These are phyloP conservation scores for Carterocephalus palaemon DNA, from an alignment of 2,888 invertebrate species.

Conservation along the genomic window DNA sequence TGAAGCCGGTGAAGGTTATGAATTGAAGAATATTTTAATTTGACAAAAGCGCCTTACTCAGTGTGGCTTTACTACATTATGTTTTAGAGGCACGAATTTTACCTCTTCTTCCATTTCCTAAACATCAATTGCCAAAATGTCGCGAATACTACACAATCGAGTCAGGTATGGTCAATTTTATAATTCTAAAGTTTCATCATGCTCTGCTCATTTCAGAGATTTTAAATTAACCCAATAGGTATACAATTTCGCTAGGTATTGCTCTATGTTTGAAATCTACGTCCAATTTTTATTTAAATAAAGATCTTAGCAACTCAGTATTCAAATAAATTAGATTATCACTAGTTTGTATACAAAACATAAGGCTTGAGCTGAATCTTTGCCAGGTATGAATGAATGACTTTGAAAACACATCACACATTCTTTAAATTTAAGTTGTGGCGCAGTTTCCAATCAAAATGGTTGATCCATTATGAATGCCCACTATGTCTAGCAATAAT, in stretches of 20 bases:
- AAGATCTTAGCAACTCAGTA: no score
- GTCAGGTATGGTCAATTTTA: slow-evolving; percentile 49
- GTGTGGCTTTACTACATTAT: slow-evolving; percentile 57
- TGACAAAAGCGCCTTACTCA: slow-evolving; percentile 36
- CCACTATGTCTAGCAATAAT: no score
- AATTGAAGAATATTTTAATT: slow-evolving; percentile 40
- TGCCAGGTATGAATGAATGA: no score
- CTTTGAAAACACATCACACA: no score
- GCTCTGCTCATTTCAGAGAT: neutral
- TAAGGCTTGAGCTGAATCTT: no score
- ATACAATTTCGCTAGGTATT: no score
- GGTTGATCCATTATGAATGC: no score
- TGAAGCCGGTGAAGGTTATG: slow-evolving; percentile 67
- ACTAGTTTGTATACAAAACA: neutral
- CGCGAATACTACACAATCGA: slow-evolving; percentile 70
- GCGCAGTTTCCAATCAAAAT: no score
- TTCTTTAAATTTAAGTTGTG: no score
- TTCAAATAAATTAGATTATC: neutral
- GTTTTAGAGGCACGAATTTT: slow-evolving; percentile 51
- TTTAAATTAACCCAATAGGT: no score
- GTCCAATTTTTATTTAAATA: no score
- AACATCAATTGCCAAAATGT: slow-evolving; percentile 59
- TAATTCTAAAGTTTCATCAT: neutral
- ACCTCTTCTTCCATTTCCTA: slow-evolving; percentile 39
- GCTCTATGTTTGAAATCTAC: no score